Percentiles rank a stretch among this genome's conserved stretches.
Conservation (phyloP, 2,888 invertebrate species). For the Parnassius smintheus region DNA sequence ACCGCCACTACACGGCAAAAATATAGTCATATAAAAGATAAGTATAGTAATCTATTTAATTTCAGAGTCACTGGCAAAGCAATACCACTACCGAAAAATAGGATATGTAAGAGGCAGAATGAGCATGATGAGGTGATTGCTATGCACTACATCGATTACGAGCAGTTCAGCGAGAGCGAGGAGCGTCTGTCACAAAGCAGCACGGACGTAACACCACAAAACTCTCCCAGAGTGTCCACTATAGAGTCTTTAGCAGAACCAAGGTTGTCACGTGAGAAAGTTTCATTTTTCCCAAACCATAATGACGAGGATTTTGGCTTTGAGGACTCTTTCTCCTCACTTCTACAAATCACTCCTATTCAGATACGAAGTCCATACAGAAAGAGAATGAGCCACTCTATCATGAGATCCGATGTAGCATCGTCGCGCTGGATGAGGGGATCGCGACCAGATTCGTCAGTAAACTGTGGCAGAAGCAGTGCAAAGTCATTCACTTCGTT, state of each 20-base stretch:
- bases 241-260: slow-evolving; percentile 51
- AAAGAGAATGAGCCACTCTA: slow-evolving; percentile 61
- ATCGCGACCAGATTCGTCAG: slow-evolving; percentile 65
- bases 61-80: slow-evolving; percentile 68
- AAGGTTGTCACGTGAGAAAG: slow-evolving; percentile 42
- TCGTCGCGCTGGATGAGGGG: slow-evolving; percentile 75
- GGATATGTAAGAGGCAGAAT: slow-evolving; percentile 52
- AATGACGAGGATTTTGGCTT: slow-evolving; percentile 50
- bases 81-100: slow-evolving; percentile 58
- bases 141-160: slow-evolving; percentile 70
- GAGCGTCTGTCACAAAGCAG: slow-evolving; percentile 71
- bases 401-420: slow-evolving; percentile 69
- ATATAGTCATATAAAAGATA: too few species aligned
- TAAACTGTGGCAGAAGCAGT: slow-evolving; percentile 70
- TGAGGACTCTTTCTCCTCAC: slow-evolving; percentile 64
- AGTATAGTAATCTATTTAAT: slow-evolving; percentile 27
- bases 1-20: too few species aligned
- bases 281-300: slow-evolving; percentile 44
- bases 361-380: slow-evolving; percentile 64
- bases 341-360: slow-evolving; percentile 72
- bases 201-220: slow-evolving; percentile 70
- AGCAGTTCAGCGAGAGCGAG: slow-evolving; percentile 68
- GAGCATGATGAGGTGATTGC: slow-evolving; percentile 73
- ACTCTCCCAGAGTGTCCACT: slow-evolving; percentile 62
- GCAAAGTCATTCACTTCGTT: slow-evolving; percentile 73